A percentile compares a stretch with the other conserved stretches of the same genome.
Conservation (phyloP, 1,140 invertebrate genomes). For the Galleria mellonella region DNA sequence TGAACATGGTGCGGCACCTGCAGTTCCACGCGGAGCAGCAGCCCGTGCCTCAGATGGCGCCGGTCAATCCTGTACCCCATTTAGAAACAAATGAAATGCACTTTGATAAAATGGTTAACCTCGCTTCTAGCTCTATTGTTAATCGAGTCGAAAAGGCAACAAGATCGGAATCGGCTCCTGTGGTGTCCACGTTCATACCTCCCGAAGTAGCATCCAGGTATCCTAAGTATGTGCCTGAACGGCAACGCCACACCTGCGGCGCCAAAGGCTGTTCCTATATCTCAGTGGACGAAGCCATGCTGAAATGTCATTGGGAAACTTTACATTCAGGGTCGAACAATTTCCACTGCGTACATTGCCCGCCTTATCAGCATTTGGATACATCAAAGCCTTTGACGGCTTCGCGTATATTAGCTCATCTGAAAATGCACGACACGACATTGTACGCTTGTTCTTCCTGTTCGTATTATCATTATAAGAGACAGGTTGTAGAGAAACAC, state of each 20-base stretch:
- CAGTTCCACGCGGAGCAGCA: slow-evolving; percentile 78
- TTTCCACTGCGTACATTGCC: slow-evolving; percentile 84
- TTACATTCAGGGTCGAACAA: slow-evolving; percentile 77
- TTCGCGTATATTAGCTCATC: slow-evolving; percentile 79
- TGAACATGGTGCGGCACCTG: slow-evolving; percentile 84
- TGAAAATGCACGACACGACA: slow-evolving; percentile 83
- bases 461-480: slow-evolving; percentile 78
- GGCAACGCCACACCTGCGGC: slow-evolving; percentile 81
- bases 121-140: slow-evolving; percentile 82
- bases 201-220: slow-evolving; percentile 38
- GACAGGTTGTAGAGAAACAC: slow-evolving; percentile 80
- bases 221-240: slow-evolving; percentile 79
- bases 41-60: slow-evolving; percentile 77
- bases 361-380: slow-evolving; percentile 46
- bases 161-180: slow-evolving; percentile 11
- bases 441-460: slow-evolving; percentile 83
- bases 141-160: slow-evolving; percentile 42
- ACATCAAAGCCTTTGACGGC: slow-evolving; percentile 49
- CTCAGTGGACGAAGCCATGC: slow-evolving; percentile 81
- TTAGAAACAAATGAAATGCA: slow-evolving; percentile 84
- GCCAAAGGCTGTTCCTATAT: slow-evolving; percentile 81
- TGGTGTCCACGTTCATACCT: slow-evolving; percentile 15
- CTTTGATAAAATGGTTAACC: slow-evolving; percentile 90
- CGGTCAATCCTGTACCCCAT: slow-evolving; percentile 87
- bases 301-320: slow-evolving; percentile 82